These are phyloP conservation scores for Istiophorus platypterus DNA, from an alignment of 2,113 vertebrate species.

Conservation along the genomic window DNA sequence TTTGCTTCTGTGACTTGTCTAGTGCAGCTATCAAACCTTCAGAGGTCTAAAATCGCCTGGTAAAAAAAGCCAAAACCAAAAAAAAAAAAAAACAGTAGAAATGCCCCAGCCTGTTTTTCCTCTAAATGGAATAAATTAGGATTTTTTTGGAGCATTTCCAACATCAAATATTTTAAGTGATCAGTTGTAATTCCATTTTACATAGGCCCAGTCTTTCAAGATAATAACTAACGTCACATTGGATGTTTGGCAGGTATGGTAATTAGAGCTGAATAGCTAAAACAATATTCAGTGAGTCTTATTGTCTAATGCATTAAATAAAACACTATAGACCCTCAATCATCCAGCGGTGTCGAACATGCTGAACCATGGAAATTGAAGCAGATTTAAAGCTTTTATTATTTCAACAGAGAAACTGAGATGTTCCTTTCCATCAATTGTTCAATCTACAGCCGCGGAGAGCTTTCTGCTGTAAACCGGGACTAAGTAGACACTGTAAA, in stretches of 20 bases:
- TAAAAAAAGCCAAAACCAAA: too few species aligned
- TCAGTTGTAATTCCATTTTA: slow-evolving; percentile 23
- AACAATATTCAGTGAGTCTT: not conserved
- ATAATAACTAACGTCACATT: slow-evolving; percentile 11
- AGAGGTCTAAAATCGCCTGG: not conserved
- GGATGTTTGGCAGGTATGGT: slow-evolving; percentile 6
- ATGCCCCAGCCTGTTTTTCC: not conserved
- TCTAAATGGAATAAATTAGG: not conserved
- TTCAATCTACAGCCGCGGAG: slow-evolving; percentile 46
- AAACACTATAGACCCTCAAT: not conserved
- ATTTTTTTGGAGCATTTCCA: slow-evolving; percentile 12
- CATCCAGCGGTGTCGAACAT: not conserved
- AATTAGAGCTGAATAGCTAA: slow-evolving; percentile 20
- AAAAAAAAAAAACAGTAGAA: not conserved
- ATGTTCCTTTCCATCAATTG: slow-evolving; percentile 58
- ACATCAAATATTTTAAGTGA: slow-evolving; percentile 3
- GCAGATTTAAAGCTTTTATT: slow-evolving; percentile 46
- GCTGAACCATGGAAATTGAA: slow-evolving; percentile 23
- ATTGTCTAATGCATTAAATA: slow-evolving; percentile 17
- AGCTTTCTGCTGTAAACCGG: slow-evolving; percentile 65
- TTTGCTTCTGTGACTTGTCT: not conserved
- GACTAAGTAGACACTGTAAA: slow-evolving; percentile 72
- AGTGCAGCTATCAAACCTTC: not conserved
- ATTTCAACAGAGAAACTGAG: slow-evolving; percentile 39
- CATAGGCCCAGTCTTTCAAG: not conserved